Evolutionary conservation across 2,888 invertebrate genomes (phyloP), one percentile per base, ranked within the genome.

Genomic region (Ornithoptera priamus): DNA sequence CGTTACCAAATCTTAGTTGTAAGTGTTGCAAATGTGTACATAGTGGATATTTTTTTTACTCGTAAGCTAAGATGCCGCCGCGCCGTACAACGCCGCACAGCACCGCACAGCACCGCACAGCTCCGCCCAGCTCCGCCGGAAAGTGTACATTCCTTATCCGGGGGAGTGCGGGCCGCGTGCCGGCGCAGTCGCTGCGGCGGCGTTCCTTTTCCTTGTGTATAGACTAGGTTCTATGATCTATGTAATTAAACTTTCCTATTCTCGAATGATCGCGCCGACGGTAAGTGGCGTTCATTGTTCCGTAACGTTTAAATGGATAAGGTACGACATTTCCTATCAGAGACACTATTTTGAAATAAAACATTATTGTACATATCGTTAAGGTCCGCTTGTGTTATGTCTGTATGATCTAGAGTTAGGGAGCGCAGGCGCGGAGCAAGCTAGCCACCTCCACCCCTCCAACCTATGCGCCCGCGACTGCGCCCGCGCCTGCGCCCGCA

Each of bases 271-370:
- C n/a, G 39, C 6, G 15, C 6, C 6, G 17, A 53, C 17, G 15
- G 53, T 6, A 17, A n/a, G 15, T 6, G n/a, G 1, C 5, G 17
- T 4, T 53, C 3, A 17, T 53, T 53, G 15, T n/a, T 17, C 6
- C 15, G 12, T 6, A 53, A 53, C 17, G 17, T 53, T 15, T 53
- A 7, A 64, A 66, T 66, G 57, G 50, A 58, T 69, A 15, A 10
- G 39, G 39, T 70, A 22, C 61, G 46, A 58, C 50, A 36, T 62
- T 59, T 62, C 59, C 62, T 66, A 80, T 76, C 81, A 85, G 85
- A 87, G 81, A 76, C 76, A 79, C 78, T 86, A 84, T 85, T 86
- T 86, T 86, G 80, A 81, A 85, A 22, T 62, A 62, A 66, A 46
- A 66, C 10, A 17, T 62, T 66, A 66, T 50, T 70, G 69, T 70